A percentile compares a stretch with the other conserved stretches of the same genome.
Evolutionary conservation across 1,140 invertebrate species (phyloP).

Genomic region (Colletes gigas): DNA sequence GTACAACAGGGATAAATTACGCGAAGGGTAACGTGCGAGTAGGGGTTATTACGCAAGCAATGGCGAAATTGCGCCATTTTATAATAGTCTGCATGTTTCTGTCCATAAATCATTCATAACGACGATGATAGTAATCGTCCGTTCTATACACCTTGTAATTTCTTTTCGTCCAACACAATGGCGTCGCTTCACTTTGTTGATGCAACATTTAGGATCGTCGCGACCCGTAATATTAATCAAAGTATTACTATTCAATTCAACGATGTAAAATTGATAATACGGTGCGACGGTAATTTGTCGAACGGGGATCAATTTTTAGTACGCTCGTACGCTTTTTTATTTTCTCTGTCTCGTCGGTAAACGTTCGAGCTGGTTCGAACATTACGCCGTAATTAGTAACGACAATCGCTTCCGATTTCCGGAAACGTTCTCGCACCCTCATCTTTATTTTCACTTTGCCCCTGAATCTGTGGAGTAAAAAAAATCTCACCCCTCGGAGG

Average conservation of each 20-base stretch:
- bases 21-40: slow-evolving; percentile 47
- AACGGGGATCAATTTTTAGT: no score
- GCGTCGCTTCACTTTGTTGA: neutral
- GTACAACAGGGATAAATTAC: slow-evolving; percentile 25
- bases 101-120: neutral
- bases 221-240: no score
- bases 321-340: neutral
- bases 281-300: no score
- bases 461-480: slow-evolving; percentile 26
- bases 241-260: no score
- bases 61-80: slow-evolving; percentile 51
- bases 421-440: slow-evolving; percentile 27
- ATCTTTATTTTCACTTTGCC: slow-evolving; percentile 43
- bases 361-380: neutral
- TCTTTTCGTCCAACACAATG: neutral
- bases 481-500: slow-evolving; percentile 27
- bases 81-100: neutral
- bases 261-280: no score
- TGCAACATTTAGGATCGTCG: no score
- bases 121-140: neutral
- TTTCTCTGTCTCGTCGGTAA: neutral
- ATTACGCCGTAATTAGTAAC: slow-evolving; percentile 41
- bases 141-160: neutral
- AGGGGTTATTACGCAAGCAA: slow-evolving; percentile 34
- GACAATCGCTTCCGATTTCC: slow-evolving; percentile 25